These are phyloP conservation scores for Callionymus lyra DNA, from an alignment of 2,113 vertebrate species.

Conservation along the genomic window DNA sequence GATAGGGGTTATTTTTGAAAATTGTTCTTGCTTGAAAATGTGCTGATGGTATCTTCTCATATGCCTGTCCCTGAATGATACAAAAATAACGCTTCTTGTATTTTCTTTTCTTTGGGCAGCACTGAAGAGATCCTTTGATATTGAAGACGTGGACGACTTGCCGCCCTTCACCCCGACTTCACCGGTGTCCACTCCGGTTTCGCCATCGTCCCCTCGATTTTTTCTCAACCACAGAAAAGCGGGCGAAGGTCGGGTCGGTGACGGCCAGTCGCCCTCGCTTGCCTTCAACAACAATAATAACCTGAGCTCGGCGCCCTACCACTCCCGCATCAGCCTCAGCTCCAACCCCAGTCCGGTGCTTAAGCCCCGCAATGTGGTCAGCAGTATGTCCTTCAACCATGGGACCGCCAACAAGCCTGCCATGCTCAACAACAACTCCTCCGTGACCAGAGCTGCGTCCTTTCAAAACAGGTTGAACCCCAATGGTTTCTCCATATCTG, in stretches of 20 bases:
- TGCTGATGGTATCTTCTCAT: no score
- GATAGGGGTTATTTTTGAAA: no score
- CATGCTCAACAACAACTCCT: constrained; percentile 40
- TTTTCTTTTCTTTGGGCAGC: constrained; percentile 55
- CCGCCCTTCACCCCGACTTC: constrained; percentile 52
- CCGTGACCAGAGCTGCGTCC: constrained; percentile 59
- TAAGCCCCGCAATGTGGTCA: constrained; percentile 45
- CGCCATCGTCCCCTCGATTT: constrained; percentile 36
- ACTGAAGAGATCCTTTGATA: constrained; percentile 78
- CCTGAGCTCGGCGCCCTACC: constrained; percentile 37
- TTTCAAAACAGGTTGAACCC: constrained; percentile 69
- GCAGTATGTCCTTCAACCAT: constrained; percentile 67
- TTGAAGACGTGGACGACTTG: constrained; percentile 67
- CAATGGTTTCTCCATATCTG: constrained; percentile 45
- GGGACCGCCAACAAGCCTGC: constrained; percentile 49
- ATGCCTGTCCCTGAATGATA: not conserved
- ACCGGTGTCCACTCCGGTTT: constrained; percentile 40
- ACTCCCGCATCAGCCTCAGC: constrained; percentile 28
- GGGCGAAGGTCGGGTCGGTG: constrained; percentile 28
- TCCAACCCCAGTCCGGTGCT: constrained; percentile 49
- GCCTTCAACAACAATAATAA: constrained; percentile 31
- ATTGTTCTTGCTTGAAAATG: no score
- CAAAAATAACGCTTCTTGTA: not conserved
- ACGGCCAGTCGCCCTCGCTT: constrained; percentile 13
- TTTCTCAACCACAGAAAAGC: constrained; percentile 42